Evolutionary conservation across 2,113 vertebrate species (phyloP).

Genomic region (Oreochromis tanganicae): DNA sequence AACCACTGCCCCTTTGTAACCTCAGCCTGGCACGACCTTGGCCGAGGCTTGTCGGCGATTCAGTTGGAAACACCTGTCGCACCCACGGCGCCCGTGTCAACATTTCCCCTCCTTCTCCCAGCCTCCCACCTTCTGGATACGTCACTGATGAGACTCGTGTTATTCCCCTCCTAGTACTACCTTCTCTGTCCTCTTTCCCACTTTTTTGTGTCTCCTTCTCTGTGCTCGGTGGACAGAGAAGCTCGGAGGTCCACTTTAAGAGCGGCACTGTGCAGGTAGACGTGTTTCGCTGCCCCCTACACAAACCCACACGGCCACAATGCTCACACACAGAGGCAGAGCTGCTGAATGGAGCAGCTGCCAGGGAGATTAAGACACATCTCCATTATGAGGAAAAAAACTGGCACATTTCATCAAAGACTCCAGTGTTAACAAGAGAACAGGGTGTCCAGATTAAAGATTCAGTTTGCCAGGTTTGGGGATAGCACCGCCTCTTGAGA

Average conservation of each 20-base stretch:
- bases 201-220: not conserved
- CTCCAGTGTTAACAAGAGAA: conserved; percentile 63
- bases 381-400: conserved; percentile 57
- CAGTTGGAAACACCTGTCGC: conserved; percentile 57
- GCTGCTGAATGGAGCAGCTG: conserved; percentile 73
- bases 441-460: conserved; percentile 65
- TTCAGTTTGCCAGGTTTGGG: conserved; percentile 46
- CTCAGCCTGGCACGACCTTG: conserved; percentile 1
- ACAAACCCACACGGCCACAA: not conserved
- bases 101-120: conserved; percentile 5
- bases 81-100: not conserved
- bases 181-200: not conserved
- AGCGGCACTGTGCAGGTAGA: conserved; percentile 49
- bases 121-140: not conserved
- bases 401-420: conserved; percentile 68
- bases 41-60: conserved; percentile 4
- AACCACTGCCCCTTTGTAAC: conserved; percentile 9
- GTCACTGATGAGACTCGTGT: conserved; percentile 11
- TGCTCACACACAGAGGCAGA: conserved; percentile 37
- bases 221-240: not conserved
- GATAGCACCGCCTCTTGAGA: conserved; percentile 28
- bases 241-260: conserved; percentile 45
- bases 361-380: conserved; percentile 66
- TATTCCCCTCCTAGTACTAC: not conserved
- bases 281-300: conserved; percentile 11